Evolutionary conservation across 2,797 vertebrate genomes (phyloP), one percentile per base, ranked within the genome.

Genomic region (Heliangelus exortis): DNA sequence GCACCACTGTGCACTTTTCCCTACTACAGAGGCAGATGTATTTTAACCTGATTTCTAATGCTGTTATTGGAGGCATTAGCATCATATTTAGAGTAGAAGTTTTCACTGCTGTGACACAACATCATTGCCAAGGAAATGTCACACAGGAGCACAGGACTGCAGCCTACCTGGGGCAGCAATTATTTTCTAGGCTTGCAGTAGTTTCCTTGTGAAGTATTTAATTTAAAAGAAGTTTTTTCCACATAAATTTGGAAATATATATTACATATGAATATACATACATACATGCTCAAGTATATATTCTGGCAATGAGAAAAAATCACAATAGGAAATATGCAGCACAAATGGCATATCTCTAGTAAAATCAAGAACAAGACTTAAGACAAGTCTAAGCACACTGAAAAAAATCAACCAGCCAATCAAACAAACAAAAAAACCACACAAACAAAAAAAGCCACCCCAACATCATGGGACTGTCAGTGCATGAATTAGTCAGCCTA

Each of bases 401-500:
- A 53, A 51, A 67, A 39, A 87, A 50, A 58, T 10, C 20, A 20
- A 47, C 19, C 43, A 45, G 19, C 7, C 16, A 45, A 45, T 20
- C 16, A 45, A 45, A 45, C 47, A 9, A 22, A 48, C 83, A 53
- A 33, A 28, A 43, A 1, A 31, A 22, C 4, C 22, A 92, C 50
- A 47, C 22, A 22, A 18, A 23, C 81, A 43, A 33, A 28, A 43
- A 1, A 31, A 21, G 5, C 25, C 69, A 1, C 9, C 25, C 11
- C 20, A 3, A 78, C 78, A 72, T 69, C 62, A 76, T 55, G 4
- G 73, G 3, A 51, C 72, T 90, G 90, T 45, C 53, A 76, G 51
- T 29, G 71, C 12, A 3, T 66, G 86, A 95, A 95, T 88, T 91
- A 76, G 34, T 93, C 93, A 91, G 75, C 34, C 80, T 75, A 71